Base-by-base conservation (phyloP, 2,888 invertebrate species). In the Linhomoeus sp. region DNA sequence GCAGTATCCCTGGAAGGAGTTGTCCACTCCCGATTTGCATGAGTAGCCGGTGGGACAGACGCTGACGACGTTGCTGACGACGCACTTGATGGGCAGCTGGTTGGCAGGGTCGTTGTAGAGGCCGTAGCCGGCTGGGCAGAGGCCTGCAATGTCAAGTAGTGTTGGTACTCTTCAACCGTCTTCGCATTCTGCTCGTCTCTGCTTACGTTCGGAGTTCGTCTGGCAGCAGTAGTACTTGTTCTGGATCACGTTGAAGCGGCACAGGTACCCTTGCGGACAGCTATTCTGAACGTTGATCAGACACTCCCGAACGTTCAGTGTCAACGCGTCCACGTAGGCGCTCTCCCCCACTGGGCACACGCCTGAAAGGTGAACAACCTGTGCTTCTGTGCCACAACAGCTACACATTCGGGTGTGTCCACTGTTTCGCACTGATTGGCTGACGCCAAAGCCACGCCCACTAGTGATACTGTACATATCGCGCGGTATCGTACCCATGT, bases 271-370 rank as follows among this genome's bases (percentile, higher is more conserved):
- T 17, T 57, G 50, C 1, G 60, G 60, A 49, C 60, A 60, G 39
- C 57, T 55, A 19, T 57, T 58, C 3, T 57, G 54, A 1, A 59
- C 49, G 49, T 59, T 61, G 43, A 58, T 56, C 14, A 57, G 50
- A 49, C 60, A 60, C 44, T 61, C 58, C 9, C 55, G 50, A 15
- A 57, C 55, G 5, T 55, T 52, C 45, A 58, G 57, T 39, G 61
- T 60, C 29, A 53, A 55, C 2, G 60, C 58, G 42, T 62, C 59
- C n/a, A 62, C 57, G 50, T 60, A 62, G 37, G 62, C 62, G 48
- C 59, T 60, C 49, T 62, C 62, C 39, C 58, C 58, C 23, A 60
- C 60, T 19, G 61, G 60, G 40, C 57, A 59, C 23, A 60, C 56
- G 42, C 55, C 60, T 50, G 52, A 38, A 52, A 49, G 5, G 12